A percentile compares a stretch with the other conserved stretches of the same genome.
Evolutionary conservation across 2,113 vertebrate genomes (phyloP).

Genomic region (Rhinogobius similis): DNA sequence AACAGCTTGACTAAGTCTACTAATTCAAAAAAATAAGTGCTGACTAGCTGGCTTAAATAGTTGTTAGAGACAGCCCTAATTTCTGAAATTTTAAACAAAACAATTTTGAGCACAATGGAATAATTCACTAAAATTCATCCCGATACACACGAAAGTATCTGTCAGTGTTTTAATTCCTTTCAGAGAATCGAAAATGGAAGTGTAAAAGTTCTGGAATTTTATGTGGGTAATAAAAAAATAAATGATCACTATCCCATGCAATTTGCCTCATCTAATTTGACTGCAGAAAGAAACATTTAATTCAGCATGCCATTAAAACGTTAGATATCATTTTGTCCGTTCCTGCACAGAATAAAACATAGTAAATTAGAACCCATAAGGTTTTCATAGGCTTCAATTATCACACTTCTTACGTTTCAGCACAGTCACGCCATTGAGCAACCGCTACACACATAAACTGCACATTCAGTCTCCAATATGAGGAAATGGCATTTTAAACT

Average conservation of each 20-base stretch:
- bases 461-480: constrained; percentile 34
- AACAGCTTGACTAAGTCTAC: too few relatives aligned
- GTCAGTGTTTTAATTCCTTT: not conserved
- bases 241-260: not conserved
- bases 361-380: constrained; percentile 20
- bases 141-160: not conserved
- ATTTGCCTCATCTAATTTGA: not conserved
- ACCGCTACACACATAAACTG: constrained; percentile 37
- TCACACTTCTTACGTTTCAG: constrained; percentile 17
- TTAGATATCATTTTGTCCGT: not conserved
- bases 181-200: not conserved
- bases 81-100: not conserved
- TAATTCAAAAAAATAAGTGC: too few relatives aligned
- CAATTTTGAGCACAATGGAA: not conserved
- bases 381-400: constrained; percentile 12
- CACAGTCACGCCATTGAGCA: constrained; percentile 17
- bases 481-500: constrained; percentile 61
- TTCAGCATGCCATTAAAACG: not conserved
- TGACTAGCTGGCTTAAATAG: too few relatives aligned
- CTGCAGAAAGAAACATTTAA: not conserved
- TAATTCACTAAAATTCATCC: not conserved
- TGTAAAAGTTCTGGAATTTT: not conserved
- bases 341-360: not conserved
- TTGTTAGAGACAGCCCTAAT: too few relatives aligned
- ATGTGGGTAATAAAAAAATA: too few relatives aligned